Evolutionary conservation across 2,888 invertebrate genomes (phyloP), one percentile per base, ranked within the genome.

Genomic region (Dryocosmus kuriphilus): DNA sequence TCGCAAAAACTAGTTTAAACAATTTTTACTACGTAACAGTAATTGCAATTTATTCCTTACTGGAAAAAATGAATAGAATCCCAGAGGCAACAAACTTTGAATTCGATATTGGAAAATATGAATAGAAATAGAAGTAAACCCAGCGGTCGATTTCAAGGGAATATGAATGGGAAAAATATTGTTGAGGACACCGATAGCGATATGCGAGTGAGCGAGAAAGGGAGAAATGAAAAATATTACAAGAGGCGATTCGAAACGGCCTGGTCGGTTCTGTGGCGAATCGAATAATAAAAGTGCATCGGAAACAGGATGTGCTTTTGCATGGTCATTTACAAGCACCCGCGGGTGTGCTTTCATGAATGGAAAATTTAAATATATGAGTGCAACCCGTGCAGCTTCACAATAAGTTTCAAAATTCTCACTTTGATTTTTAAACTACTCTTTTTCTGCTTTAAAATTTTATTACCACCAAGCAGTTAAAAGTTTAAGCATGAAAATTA

Each of bases 271-370:
- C 57, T 14, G 24, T 57, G 57, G 57, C 24, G 24, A 57, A 24
- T 57, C 57, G 24, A 57, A 22, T 57, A 57, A 57, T 57, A 57
- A 57, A 57, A 57, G 57, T 57, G 22, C 57, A 57, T 57, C 57
- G 24, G 51, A 32, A 46, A 24, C 27, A 24, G 38, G 61, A 7
- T n/a, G 7, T 19, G 24, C 41, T 41, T 41, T 41, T 57, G 24
- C 41, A 35, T 11, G 30, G 27, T n/a, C 22, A 63, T 63, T 57
- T 19, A 74, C 60, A 27, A 57, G 32, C 27, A 74, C 32, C 57
- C 65, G 60, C 4, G 24, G 60, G 61, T 46, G 76, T 41, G n/a
- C 24, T 57, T 57, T 6, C 57, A 57, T 24, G 57, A 57, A 57
- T 24, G 57, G 14, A 6, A 57, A 57, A 57, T 57, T 57, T 27